Evolutionary conservation across 2,113 vertebrate species (phyloP).

Genomic region (Chauna torquata): DNA sequence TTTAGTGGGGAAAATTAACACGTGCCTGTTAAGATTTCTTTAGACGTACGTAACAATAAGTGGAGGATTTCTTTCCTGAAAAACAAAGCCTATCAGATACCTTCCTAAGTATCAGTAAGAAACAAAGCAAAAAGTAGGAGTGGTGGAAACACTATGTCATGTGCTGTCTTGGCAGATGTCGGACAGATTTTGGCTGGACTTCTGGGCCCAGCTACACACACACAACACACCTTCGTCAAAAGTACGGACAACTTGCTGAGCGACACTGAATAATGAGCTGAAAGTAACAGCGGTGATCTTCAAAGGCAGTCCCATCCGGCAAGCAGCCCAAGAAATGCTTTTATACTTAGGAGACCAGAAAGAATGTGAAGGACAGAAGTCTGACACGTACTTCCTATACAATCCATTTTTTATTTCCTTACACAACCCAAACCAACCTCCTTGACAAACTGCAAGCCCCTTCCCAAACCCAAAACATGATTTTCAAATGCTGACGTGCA

Average conservation of each 20-base stretch:
- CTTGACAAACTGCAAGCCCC: neutral
- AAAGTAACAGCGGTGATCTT: neutral
- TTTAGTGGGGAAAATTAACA: neutral
- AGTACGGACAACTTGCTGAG: neutral
- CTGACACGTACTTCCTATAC: accelerated
- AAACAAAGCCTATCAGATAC: accelerated
- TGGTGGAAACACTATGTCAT: accelerated
- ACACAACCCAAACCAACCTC: neutral
- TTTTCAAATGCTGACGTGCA: neutral
- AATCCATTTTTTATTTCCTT: neutral
- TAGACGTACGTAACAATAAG: neutral
- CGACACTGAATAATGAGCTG: neutral
- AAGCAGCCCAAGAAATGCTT: neutral
- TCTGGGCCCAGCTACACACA: neutral
- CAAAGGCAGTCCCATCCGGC: neutral
- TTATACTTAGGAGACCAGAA: neutral
- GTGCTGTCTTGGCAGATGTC: neutral
- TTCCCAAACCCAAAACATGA: neutral
- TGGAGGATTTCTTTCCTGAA: neutral
- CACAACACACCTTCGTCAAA: accelerated
- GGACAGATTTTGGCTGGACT: neutral
- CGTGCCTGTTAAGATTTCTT: neutral
- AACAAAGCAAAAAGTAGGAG: neutral
- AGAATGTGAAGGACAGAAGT: neutral
- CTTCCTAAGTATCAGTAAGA: neutral